Percentiles rank a stretch among this genome's conserved stretches.
phyloP scores from a whole-genome alignment of 2,113 vertebrate species.

The Hydrochoerus hydrochaeris region DNA sequence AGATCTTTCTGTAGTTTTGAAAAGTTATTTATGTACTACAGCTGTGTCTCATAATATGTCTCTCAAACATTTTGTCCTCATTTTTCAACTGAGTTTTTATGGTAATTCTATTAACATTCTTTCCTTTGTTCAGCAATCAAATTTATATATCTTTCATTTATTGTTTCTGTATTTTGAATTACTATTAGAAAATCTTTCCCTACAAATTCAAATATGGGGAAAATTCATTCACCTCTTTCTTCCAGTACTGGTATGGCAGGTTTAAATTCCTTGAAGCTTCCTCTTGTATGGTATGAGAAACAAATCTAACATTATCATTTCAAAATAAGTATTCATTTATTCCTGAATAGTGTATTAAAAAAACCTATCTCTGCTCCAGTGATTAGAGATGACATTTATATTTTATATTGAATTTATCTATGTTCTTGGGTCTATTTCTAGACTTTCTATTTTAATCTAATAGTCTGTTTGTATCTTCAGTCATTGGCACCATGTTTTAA shows the following conservation, averaged over 20 bases:
- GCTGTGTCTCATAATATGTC: background rate
- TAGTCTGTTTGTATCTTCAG: background rate
- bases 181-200: background rate
- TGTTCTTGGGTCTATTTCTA: background rate
- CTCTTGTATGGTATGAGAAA: background rate
- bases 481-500: background rate
- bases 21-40: background rate
- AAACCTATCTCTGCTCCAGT: background rate
- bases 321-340: background rate
- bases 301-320: background rate
- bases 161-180: background rate
- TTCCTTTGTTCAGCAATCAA: background rate
- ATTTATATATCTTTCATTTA: background rate
- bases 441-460: background rate
- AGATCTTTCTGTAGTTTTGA: background rate
- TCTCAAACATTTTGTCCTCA: background rate
- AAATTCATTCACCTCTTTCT: background rate
- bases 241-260: background rate
- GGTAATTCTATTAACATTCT: too few species aligned
- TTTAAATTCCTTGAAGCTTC: background rate
- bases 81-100: background rate
- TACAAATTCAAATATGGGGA: background rate
- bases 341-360: background rate
- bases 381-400: background rate
- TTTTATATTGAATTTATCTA: background rate